A percentile compares a stretch with the other conserved stretches of the same genome.
Evolutionary conservation across 2,113 vertebrate genomes (phyloP).

Genomic region (Suncus etruscus): DNA sequence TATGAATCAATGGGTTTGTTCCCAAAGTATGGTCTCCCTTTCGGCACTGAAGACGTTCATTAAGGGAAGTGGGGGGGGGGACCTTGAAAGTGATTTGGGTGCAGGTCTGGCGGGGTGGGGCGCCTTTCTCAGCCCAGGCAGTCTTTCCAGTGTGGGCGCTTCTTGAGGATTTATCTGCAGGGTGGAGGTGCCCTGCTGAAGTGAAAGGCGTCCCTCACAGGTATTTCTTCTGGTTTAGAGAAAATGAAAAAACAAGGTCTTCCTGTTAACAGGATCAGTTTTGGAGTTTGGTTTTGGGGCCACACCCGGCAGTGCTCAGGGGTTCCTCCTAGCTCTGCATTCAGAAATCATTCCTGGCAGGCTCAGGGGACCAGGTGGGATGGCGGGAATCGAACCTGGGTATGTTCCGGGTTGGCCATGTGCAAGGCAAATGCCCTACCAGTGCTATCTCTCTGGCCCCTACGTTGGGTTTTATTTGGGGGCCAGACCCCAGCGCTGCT

Average conservation of each 20-base stretch:
- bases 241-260: no score
- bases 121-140: not conserved
- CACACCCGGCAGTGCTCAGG: no score
- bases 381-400: no score
- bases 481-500: no score
- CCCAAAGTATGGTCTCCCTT: not conserved
- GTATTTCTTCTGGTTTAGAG: not conserved
- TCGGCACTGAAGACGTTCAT: not conserved
- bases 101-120: not conserved
- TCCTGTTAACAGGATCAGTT: not conserved
- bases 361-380: no score
- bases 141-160: conserved; percentile 40
- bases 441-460: no score
- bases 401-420: no score
- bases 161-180: conserved; percentile 39
- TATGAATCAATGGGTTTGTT: not conserved
- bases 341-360: no score
- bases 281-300: conserved; percentile 5
- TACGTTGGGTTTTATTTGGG: no score
- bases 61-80: not conserved
- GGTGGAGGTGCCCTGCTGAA: not conserved
- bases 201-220: not conserved
- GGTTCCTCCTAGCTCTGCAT: no score
- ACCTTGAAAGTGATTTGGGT: not conserved
- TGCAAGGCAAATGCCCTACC: no score